Base-by-base conservation (phyloP, 2,113 vertebrate species). In the Morone saxatilis region DNA sequence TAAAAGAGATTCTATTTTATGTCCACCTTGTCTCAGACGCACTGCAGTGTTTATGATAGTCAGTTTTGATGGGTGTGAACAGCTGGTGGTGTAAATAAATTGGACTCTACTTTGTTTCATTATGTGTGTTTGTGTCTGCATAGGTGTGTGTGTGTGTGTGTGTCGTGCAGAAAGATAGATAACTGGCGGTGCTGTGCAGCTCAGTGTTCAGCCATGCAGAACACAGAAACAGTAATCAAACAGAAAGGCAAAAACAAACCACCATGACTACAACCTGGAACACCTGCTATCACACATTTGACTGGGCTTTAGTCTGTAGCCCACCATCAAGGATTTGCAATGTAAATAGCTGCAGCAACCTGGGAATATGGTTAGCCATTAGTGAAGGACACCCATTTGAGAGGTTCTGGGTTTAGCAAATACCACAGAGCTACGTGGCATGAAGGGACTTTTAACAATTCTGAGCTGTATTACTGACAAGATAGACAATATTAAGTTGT, bases 181-280 rank as follows among this genome's bases (percentile, higher is more conserved):
- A 84, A 60, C 45, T 19, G 38, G 79, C 7, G 54, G 53, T 61
- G 56, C 79, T 81, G 67, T 88, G 89, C n/a, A 60, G 84, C 76
- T 92, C 78, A 67, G 51, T 59, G 87, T 89, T 88, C 86, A 92
- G 45, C 38, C 82, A 90, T 90, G 88, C 86, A 87, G 80, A 91
- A 91, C 81, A 80, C 72, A 80, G 88, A 73, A 87, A 65, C 83
- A 72, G 86, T 81, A 91, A 89, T 92, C 90, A 92, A 93, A 92
- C 62, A 84, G 79, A 89, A 61, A 85, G 77, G 63, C 50, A 85
- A 88, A 89, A 89, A 88, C 79, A 90, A 92, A 80, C 81, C 66
- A 69, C 80, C 81, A 51, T 54, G 80, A 90, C 80, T 73, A 81
- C 80, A 86, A 78, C 73, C 85, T 74, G 71, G 71, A 90, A 86